Base-by-base conservation (phyloP, 30 jellyfish, hydroid and myxozoan genomes). In the Aurelia coerulea region DNA sequence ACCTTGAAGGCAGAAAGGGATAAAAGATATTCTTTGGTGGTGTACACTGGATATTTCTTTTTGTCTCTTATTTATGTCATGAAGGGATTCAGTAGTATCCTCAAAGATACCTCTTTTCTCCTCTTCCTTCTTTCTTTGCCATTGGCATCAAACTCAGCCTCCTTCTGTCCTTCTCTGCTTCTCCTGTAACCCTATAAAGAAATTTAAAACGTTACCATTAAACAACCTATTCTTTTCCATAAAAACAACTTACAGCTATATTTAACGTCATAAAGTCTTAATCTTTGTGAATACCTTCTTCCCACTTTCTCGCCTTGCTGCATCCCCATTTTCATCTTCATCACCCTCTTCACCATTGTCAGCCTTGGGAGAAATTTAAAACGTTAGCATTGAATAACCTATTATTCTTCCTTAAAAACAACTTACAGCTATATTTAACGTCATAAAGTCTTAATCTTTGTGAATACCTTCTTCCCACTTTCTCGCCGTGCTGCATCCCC, bases 81-180 rank as follows among this genome's bases (percentile, higher is more conserved):
- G 7, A 60, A 6, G 53, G 34, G 69, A 12, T 5, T n/a, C 67
- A 11, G 5, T 39, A 73, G 32, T 42, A 52, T 10, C 37, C 12
- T 73, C 9, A 54, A 39, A 12, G 50, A 19, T 39, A 10, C 62
- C 64, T 41, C 67, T 70, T 12, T 13, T 32, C 9, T 41, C 56
- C 29, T 34, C 81, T 39, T 70, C 39, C 31, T 51, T 17, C 33
- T 35, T 31, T 32, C 62, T 66, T 66, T 29, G 35, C 15, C 42
- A 2, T 3, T 31, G 3, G 12, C 41, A 5, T 42, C 35, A 14
- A 1, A 18, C 67, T 1, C 11, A 16, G n/a, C 81, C 33, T 41
- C 62, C 46, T 42, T 65, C 75, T 10, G 31, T 37, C 33, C 39
- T 41, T 70, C 81, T 41, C 67, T 37, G 34, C 81, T 35, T 17